Percentiles rank a stretch among this genome's conserved stretches.
Conservation (phyloP, 2,797 vertebrate genomes). For the Valencia hispanica region DNA sequence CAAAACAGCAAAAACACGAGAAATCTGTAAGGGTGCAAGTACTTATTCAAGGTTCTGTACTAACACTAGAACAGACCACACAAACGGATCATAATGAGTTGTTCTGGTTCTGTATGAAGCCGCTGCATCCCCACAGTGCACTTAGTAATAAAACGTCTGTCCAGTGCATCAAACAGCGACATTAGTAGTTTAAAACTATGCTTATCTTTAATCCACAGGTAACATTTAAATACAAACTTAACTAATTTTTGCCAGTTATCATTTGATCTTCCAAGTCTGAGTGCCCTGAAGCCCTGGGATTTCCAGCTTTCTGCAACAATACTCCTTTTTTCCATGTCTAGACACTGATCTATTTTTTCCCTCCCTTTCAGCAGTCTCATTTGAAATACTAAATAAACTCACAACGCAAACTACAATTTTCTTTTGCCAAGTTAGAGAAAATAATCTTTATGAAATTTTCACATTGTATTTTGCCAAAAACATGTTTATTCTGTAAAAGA, state of each 20-base stretch:
- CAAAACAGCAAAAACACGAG: not conserved
- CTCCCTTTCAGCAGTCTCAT: not conserved
- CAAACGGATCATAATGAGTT: not conserved
- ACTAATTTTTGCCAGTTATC: not conserved
- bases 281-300: not conserved
- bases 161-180: not conserved
- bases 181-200: not conserved
- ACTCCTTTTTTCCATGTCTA: not conserved
- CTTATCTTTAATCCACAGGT: not conserved
- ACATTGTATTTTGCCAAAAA: not conserved
- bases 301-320: not conserved
- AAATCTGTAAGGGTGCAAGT: not conserved
- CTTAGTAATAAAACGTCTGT: not conserved
- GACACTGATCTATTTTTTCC: not conserved
- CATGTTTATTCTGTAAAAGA: not conserved
- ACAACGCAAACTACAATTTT: not conserved
- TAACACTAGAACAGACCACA: not conserved
- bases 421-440: not conserved
- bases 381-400: not conserved
- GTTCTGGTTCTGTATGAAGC: not conserved
- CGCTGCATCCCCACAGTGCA: not conserved
- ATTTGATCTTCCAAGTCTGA: not conserved
- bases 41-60: not conserved
- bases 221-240: not conserved
- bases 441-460: not conserved